A percentile compares a stretch with the other conserved stretches of the same genome.
Conservation (phyloP, 2,888 invertebrate genomes). For the Acanthopleura granulata region DNA sequence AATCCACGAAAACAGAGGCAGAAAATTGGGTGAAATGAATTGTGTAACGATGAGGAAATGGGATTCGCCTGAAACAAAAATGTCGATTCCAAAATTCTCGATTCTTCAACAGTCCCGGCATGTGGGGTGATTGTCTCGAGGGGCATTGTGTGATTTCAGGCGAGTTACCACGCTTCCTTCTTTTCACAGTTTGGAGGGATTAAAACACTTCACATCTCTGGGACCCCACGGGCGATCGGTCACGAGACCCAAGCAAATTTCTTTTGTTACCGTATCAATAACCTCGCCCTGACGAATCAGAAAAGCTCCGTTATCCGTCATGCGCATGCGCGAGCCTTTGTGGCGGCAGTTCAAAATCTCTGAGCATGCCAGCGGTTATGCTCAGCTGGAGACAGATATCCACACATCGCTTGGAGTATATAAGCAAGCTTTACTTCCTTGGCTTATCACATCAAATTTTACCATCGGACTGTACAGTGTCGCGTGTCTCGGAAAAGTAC, state of each 20-base stretch:
- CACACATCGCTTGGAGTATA: background rate
- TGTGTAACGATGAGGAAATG: too few relatives aligned
- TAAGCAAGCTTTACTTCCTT: background rate
- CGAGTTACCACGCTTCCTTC: too few relatives aligned
- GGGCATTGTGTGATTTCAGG: too few relatives aligned
- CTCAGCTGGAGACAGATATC: background rate
- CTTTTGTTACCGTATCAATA: slow-evolving; percentile 5
- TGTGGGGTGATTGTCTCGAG: too few relatives aligned
- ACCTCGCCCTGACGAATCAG: slow-evolving; percentile 1
- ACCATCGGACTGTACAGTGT: too few relatives aligned
- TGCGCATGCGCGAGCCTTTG: slow-evolving; percentile 13
- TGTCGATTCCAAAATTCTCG: too few relatives aligned
- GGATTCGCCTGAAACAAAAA: too few relatives aligned
- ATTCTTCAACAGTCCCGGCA: too few relatives aligned
- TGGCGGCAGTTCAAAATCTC: slow-evolving; percentile 14
- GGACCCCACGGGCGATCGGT: slow-evolving; percentile 2
- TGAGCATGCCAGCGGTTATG: slow-evolving; percentile 3
- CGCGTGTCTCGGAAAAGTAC: too few relatives aligned
- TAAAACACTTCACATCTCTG: background rate
- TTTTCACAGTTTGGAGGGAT: too few relatives aligned
- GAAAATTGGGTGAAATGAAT: too few relatives aligned
- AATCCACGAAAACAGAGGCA: too few relatives aligned
- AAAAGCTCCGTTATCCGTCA: slow-evolving; percentile 11
- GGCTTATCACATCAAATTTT: background rate
- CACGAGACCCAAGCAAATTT: slow-evolving; percentile 11